These are phyloP conservation scores for Cichlasoma orientale DNA, from an alignment of 2,797 vertebrate genomes.

Conservation along the genomic window DNA sequence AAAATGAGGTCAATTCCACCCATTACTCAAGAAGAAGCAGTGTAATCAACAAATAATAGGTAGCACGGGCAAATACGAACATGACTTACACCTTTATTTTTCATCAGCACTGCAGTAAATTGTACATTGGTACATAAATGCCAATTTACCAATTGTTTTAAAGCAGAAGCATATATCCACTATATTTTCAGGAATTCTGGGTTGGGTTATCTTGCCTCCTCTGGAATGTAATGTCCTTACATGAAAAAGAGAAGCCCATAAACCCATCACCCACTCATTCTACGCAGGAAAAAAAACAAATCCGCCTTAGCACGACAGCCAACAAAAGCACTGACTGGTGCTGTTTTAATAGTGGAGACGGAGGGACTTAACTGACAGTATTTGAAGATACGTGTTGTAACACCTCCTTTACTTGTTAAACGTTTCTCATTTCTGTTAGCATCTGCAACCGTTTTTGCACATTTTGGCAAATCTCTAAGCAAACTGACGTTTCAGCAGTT, in stretches of 20 bases:
- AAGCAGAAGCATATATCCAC: background rate
- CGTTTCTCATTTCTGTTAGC: background rate
- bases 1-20: background rate
- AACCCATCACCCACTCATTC: slow-evolving; percentile 54
- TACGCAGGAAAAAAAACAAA: slow-evolving; percentile 51
- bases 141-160: background rate
- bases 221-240: slow-evolving; percentile 47
- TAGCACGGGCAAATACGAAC: background rate
- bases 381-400: background rate
- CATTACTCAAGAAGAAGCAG: background rate
- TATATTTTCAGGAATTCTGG: background rate
- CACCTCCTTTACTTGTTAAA: background rate
- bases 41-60: background rate
- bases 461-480: background rate
- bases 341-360: slow-evolving; percentile 18
- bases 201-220: slow-evolving; percentile 29
- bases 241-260: slow-evolving; percentile 46
- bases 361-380: background rate
- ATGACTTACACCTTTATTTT: background rate
- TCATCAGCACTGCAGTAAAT: background rate
- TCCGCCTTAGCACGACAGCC: slow-evolving; percentile 36
- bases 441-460: background rate
- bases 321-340: slow-evolving; percentile 49
- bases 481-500: background rate
- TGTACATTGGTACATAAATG: background rate